A percentile compares a stretch with the other conserved stretches of the same genome.
phyloP scores from a whole-genome alignment of 2,113 vertebrate species.

The Tachycineta bicolor region DNA sequence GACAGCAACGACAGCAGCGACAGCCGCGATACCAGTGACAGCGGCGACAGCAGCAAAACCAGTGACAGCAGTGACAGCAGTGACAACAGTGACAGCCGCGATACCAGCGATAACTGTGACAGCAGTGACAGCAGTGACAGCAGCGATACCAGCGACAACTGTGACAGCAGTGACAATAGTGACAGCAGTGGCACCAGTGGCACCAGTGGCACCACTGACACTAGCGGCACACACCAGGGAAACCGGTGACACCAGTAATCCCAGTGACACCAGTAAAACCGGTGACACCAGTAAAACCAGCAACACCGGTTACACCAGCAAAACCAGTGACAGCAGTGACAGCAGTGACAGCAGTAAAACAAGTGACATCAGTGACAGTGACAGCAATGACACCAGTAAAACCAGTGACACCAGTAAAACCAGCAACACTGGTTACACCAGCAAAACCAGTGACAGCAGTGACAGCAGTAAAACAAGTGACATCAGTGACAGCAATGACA shows the following conservation, averaged over 20 bases:
- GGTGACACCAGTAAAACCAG: neutral
- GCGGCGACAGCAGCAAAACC: fast-evolving
- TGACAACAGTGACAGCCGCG: fast-evolving
- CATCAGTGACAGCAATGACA: neutral
- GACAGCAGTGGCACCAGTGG: no score
- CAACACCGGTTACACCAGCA: fast-evolving
- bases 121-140: fast-evolving
- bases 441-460: neutral
- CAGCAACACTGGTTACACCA: no score
- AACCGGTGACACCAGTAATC: no score
- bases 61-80: fast-evolving
- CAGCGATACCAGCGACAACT: fast-evolving
- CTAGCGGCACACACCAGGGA: neutral
- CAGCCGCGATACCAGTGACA: neutral
- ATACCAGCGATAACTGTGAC: fast-evolving
- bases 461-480: neutral
- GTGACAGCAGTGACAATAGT: no score
- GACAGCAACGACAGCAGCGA: neutral
- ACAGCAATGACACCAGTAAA: neutral
- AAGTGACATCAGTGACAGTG: neutral
- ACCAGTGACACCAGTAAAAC: neutral
- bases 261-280: no score
- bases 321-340: neutral
- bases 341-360: neutral
- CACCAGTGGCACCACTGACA: neutral